These are phyloP conservation scores for Rotaria sp. DNA, from an alignment of 2,888 invertebrate species.

Conservation along the genomic window DNA sequence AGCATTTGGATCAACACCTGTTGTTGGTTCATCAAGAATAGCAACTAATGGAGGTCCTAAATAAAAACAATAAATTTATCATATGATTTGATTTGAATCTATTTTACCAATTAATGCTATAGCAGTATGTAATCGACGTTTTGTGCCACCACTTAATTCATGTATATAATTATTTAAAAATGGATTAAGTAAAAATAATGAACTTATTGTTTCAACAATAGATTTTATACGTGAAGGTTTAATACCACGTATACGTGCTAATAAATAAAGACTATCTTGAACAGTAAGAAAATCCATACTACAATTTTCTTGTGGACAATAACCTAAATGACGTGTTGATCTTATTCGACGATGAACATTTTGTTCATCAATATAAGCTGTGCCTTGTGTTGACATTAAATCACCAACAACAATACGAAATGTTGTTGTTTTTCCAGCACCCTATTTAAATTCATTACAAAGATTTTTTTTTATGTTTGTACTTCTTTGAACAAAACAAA, in stretches of 20 bases:
- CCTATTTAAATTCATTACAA: neutral
- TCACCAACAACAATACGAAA: neutral
- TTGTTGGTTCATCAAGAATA: constrained; percentile 56
- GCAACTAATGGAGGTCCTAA: constrained; percentile 52
- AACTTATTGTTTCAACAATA: neutral
- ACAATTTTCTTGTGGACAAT: neutral
- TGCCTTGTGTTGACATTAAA: neutral
- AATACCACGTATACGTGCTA: neutral
- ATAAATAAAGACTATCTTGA: neutral
- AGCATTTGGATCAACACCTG: constrained; percentile 57
- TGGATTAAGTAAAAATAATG: neutral
- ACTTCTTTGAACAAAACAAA: too few relatives aligned
- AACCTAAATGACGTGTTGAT: neutral
- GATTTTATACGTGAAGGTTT: neutral
- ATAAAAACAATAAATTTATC: neutral
- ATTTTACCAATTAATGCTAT: constrained; percentile 52
- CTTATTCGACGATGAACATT: neutral
- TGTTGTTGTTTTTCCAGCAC: constrained; percentile 1
- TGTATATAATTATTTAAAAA: constrained; percentile 21
- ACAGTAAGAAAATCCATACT: neutral
- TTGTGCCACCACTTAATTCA: constrained; percentile 55
- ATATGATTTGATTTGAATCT: neutral
- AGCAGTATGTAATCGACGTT: constrained; percentile 55
- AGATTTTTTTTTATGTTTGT: too few relatives aligned
- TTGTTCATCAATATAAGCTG: neutral